Evolutionary conservation across 2,113 vertebrate genomes (phyloP).

Genomic region (Heterochromis multidens): DNA sequence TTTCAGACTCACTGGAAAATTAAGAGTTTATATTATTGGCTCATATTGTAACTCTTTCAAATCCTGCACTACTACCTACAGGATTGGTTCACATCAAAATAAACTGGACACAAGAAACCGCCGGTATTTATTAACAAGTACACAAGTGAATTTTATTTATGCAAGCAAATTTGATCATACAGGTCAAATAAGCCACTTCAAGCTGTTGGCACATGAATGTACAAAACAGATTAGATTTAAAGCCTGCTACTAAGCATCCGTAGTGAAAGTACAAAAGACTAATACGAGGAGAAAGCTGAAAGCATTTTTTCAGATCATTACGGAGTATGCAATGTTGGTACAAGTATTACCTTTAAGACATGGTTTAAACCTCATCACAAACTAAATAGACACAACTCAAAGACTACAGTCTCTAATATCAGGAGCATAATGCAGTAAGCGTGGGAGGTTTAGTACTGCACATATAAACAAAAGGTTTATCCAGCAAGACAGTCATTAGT

Average conservation of each 20-base stretch:
- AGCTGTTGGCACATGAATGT: slow-evolving; percentile 99
- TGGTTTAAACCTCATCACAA: slow-evolving; percentile 90
- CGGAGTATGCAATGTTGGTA: slow-evolving; percentile 81
- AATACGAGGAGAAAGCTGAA: slow-evolving; percentile 86
- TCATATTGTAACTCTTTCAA: not conserved
- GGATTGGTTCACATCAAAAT: not conserved
- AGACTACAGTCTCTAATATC: slow-evolving; percentile 91
- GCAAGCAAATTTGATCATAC: slow-evolving; percentile 99
- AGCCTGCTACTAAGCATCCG: slow-evolving; percentile 97
- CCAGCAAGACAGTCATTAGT: slow-evolving; percentile 81
- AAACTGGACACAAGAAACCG: slow-evolving; percentile 18
- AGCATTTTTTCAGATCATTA: slow-evolving; percentile 74
- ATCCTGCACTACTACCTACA: not conserved
- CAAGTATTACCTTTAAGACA: slow-evolving; percentile 85
- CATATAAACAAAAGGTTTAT: slow-evolving; percentile 86
- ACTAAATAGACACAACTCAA: slow-evolving; percentile 92
- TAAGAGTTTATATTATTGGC: not conserved
- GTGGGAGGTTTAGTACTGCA: slow-evolving; percentile 88
- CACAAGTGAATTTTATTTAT: slow-evolving; percentile 97
- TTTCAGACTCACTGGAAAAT: not conserved
- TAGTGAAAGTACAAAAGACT: slow-evolving; percentile 99
- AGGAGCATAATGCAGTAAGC: slow-evolving; percentile 85
- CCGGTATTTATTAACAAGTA: slow-evolving; percentile 84
- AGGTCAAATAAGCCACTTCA: slow-evolving; percentile 99
- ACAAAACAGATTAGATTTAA: slow-evolving; percentile 97